Base-by-base conservation (phyloP, 2,113 vertebrate species). In the Apistogramma diplotaenia region DNA sequence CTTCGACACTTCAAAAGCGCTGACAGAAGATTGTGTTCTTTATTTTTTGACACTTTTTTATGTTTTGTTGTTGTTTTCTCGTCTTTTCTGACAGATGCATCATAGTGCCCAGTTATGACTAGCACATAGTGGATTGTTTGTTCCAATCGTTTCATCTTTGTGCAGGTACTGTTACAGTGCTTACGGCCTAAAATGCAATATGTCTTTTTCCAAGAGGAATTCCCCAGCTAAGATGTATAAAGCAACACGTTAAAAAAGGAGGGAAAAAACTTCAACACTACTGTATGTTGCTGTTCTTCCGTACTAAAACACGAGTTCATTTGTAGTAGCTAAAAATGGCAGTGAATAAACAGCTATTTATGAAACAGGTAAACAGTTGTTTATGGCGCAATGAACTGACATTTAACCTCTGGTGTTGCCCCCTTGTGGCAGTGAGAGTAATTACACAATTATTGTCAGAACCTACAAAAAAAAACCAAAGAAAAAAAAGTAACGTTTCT, bases 291-390 rank as follows among this genome's bases (percentile, higher is more conserved):
- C 4, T 37, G 5, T 21, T 11, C 15, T 79, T 46, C 19, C 10
- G 46, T 31, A 40, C 65, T 18, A 76, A 57, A 83, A 61, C 27
- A 40, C 54, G 8, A 11, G 9, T 53, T 87, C 29, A 21, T 37
- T 29, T 43, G 46, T n/a, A 27, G 27, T 60, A 3, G 76, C 74
- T 72, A 53, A 58, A 89, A 83, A 85, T 85, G 87, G 62, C 61
- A 15, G 31, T 6, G 72, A 78, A 83, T 51, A 83, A n/a, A n/a
- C n/a, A n/a, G n/a, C n/a, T n/a, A n/a, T n/a, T n/a, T n/a, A n/a
- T n/a, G n/a, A n/a, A n/a, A 85, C 71, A 83, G 76, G 76, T 46
- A 55, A 89, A 70, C 49, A 74, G 25, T 70, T 59, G 18, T 58
- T 72, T 61, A 37, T 23, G 54, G 76, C 53, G 61, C 57, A 73